Evolutionary conservation across 2,888 invertebrate species (phyloP).

Genomic region (Catocala sponsa): DNA sequence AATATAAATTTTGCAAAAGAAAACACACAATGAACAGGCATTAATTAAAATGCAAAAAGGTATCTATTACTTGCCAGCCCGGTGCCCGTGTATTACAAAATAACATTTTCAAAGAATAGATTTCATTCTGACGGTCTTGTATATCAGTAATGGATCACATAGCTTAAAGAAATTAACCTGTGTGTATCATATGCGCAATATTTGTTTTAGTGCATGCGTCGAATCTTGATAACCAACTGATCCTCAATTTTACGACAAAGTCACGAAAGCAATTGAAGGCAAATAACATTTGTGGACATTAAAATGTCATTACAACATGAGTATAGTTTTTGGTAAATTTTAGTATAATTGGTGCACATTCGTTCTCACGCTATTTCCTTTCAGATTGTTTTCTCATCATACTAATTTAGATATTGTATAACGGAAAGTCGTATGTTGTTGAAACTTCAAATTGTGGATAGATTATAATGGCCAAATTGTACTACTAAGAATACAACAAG

Average conservation of each 20-base stretch:
- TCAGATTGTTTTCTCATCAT: slow-evolving; percentile 33
- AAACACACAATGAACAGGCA: too few relatives aligned
- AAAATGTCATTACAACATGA: slow-evolving; percentile 46
- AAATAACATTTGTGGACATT: slow-evolving; percentile 36
- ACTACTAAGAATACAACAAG: too few relatives aligned
- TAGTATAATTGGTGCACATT: slow-evolving; percentile 29
- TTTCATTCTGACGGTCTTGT: too few relatives aligned
- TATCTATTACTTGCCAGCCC: too few relatives aligned
- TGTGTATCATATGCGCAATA: background rate
- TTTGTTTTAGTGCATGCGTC: background rate
- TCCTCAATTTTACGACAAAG: slow-evolving; percentile 19
- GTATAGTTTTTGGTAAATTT: slow-evolving; percentile 25
- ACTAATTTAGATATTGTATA: slow-evolving; percentile 10
- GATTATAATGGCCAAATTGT: too few relatives aligned
- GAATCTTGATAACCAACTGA: slow-evolving; percentile 10
- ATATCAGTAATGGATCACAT: too few relatives aligned
- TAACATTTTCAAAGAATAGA: too few relatives aligned
- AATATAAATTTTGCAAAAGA: too few relatives aligned
- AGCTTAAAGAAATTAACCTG: too few relatives aligned
- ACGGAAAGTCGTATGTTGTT: background rate
- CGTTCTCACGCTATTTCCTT: slow-evolving; percentile 38
- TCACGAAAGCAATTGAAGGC: slow-evolving; percentile 22
- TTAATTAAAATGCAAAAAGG: too few relatives aligned
- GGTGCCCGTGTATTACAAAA: too few relatives aligned
- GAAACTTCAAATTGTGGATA: background rate